Base-by-base conservation (phyloP, 1,140 invertebrate species). In the Musca domestica region DNA sequence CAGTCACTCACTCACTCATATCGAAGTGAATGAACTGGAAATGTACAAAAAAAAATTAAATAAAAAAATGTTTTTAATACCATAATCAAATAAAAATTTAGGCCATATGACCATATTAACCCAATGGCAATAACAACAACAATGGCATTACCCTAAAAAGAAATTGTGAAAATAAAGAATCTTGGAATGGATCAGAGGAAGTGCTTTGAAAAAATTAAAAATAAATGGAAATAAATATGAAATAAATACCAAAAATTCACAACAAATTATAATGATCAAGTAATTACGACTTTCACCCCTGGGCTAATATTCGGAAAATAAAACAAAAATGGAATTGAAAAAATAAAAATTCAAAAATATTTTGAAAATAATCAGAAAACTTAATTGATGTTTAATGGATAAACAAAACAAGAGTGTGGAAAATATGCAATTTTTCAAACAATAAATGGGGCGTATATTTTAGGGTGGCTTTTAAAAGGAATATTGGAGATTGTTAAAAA, bases 21-120 rank as follows among this genome's bases (percentile, higher is more conserved):
- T 7, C 46, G 14, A 22, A 67, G 51, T 67, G 65, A 67, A 41
- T 56, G 27, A 56, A 22, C 27, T 30, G 3, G 19, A 5, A 12
- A 56, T 23, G 25, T 56, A 23, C 17, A 56, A 56, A 56, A 56
- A 56, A 56, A 56, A 20, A 56, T n/a, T 17, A 19, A 64, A 22
- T 64, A 63, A 41, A 10, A 41, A 64, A 64, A 47, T 63, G 12
- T 12, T 9, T 56, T 14, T 14, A 56, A 56, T 56, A 22, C 22
- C 17, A 56, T 25, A 56, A 56, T 25, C 22, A 56, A 23, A 15
- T 22, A 56, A 56, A 64, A 46, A 64, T 22, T n/a, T 19, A 47
- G 46, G 46, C 22, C 34, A 46, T 22, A 64, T 46, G 12, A 23
- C 34, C 34, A 41, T 22, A 64, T 20, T 22, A 52, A 22, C 7